phyloP scores from a whole-genome alignment of 2,113 vertebrate genomes.

The Sylvicapra grimmia region DNA sequence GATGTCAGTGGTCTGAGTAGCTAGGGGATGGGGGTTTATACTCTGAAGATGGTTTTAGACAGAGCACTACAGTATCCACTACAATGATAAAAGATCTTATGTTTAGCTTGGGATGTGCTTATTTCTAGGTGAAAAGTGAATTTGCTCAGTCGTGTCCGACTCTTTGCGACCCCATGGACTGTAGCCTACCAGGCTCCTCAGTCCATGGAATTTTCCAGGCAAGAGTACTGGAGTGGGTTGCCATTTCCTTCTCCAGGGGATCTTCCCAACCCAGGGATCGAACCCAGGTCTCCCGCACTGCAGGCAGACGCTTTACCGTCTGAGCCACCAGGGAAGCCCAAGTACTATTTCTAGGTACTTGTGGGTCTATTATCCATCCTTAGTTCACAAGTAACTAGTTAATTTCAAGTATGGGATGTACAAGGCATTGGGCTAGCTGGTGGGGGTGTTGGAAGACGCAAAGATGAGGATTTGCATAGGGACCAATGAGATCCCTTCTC shows the following conservation, averaged over 20 bases:
- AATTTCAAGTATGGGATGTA: neutral
- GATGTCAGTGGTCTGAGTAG: neutral
- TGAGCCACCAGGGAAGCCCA: no score
- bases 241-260: no score
- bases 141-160: no score
- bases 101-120: neutral
- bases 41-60: neutral
- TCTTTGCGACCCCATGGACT: no score
- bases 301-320: no score
- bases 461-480: neutral
- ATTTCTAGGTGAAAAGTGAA: neutral
- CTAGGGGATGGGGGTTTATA: fast-evolving
- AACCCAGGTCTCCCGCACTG: no score
- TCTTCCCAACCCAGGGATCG: no score
- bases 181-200: no score
- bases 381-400: neutral
- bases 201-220: no score
- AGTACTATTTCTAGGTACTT: neutral
- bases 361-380: neutral
- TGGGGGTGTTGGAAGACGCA: neutral
- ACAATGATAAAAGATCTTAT: neutral
- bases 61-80: neutral
- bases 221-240: no score
- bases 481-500: neutral
- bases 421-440: neutral